Evolutionary conservation across 2,113 vertebrate genomes (phyloP).

Genomic region (Cololabis saira): DNA sequence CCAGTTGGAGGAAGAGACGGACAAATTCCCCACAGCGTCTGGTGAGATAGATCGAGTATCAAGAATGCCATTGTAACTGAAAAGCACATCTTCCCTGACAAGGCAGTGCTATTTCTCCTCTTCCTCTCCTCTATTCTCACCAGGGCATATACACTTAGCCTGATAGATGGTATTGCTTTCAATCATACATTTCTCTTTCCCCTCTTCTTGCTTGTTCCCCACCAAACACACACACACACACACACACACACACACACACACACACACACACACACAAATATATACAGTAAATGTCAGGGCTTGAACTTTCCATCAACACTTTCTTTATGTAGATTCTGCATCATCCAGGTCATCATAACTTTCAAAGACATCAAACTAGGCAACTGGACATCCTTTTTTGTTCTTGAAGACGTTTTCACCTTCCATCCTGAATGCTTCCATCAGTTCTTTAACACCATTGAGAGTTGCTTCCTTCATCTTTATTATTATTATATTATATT

Average conservation of each 20-base stretch:
- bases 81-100: constrained; percentile 75
- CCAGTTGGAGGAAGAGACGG: constrained; percentile 62
- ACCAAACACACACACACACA: constrained; percentile 21
- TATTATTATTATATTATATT: constrained; percentile 36
- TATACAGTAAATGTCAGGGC: constrained; percentile 4
- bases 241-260: no score
- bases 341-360: no score
- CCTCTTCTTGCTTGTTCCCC: constrained; percentile 17
- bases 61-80: constrained; percentile 67
- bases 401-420: no score
- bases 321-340: no score
- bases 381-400: no score
- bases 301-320: constrained; percentile 6
- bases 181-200: constrained; percentile 51
- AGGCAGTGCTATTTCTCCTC: constrained; percentile 60
- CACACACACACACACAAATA: background rate
- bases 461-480: constrained; percentile 3
- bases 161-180: constrained; percentile 69
- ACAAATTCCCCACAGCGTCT: constrained; percentile 61
- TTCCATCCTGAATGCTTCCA: no score
- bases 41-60: constrained; percentile 69
- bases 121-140: constrained; percentile 48
- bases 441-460: no score
- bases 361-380: no score
- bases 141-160: constrained; percentile 60